A percentile compares a stretch with the other conserved stretches of the same genome.
These are phyloP conservation scores for Caenorhabditis panamensis DNA, from an alignment of 2,888 invertebrate species.

Conservation along the genomic window DNA sequence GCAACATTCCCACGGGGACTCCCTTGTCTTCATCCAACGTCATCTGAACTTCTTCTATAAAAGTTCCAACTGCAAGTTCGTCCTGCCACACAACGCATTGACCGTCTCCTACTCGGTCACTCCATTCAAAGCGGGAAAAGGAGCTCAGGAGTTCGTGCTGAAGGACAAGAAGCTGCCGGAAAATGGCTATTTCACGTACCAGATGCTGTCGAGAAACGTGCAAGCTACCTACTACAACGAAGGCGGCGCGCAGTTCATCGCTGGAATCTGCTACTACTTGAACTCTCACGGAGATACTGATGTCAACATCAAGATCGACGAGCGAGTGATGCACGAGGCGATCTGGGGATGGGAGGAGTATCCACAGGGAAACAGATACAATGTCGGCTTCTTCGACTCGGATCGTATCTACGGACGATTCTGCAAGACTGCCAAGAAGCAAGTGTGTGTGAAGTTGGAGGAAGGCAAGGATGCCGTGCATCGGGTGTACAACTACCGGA, in stretches of 20 bases:
- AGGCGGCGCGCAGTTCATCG: not conserved
- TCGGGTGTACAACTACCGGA: not conserved
- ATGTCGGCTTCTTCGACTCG: too few species aligned
- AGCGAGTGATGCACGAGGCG: not conserved
- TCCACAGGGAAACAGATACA: not conserved
- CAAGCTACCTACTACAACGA: not conserved
- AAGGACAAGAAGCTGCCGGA: too few species aligned
- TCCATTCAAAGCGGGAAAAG: too few species aligned
- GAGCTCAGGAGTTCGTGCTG: not conserved
- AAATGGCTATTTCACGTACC: not conserved
- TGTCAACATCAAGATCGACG: too few species aligned
- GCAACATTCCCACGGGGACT: not conserved
- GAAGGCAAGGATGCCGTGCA: not conserved
- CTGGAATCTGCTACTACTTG: slow-evolving; percentile 6
- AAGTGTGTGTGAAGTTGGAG: not conserved
- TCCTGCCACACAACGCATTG: not conserved
- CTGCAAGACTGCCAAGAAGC: slow-evolving; percentile 4
- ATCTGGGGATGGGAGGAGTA: too few species aligned
- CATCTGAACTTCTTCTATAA: not conserved
- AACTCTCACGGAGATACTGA: not conserved
- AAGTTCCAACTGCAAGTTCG: not conserved
- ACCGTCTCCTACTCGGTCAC: not conserved
- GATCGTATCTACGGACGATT: not conserved
- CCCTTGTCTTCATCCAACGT: not conserved
- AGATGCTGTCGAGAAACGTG: not conserved